Conservation (phyloP, 2,113 vertebrate species). For the Lichenostomus cassidix region DNA sequence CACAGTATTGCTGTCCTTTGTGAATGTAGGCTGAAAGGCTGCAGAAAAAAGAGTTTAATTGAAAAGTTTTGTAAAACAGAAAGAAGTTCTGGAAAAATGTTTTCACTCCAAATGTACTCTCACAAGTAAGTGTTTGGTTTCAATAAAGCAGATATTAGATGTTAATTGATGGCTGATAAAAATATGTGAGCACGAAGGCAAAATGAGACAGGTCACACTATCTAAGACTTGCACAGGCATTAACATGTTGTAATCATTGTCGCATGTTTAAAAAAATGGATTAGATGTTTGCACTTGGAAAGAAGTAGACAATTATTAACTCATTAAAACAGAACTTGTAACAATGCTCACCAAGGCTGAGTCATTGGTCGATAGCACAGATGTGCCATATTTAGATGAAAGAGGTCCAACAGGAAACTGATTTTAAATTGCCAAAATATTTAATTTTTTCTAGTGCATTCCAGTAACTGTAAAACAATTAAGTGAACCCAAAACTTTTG, state of each 20-base stretch:
- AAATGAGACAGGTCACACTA: conserved; percentile 25
- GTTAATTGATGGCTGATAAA: conserved; percentile 66
- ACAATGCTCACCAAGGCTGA: conserved; percentile 33
- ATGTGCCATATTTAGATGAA: neutral
- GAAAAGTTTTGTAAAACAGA: neutral
- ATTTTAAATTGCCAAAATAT: neutral
- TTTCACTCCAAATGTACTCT: conserved; percentile 53
- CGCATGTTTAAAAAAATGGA: conserved; percentile 38
- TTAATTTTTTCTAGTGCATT: neutral
- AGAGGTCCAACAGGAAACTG: neutral
- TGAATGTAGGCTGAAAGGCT: neutral
- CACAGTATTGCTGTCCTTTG: neutral
- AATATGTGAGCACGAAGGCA: conserved; percentile 46
- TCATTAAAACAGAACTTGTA: conserved; percentile 29
- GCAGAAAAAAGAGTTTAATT: conserved; percentile 1
- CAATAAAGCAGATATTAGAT: conserved; percentile 61
- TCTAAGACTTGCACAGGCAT: conserved; percentile 27
- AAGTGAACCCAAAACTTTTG: neutral
- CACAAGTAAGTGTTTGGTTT: conserved; percentile 54
- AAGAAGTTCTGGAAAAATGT: neutral
- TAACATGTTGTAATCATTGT: conserved; percentile 48
- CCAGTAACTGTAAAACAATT: neutral
- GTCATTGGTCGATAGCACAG: neutral
- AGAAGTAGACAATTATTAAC: conserved; percentile 28
- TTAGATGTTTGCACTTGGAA: conserved; percentile 37